phyloP scores from a whole-genome alignment of 2,797 vertebrate genomes.

The Acropternis orthonyx region DNA sequence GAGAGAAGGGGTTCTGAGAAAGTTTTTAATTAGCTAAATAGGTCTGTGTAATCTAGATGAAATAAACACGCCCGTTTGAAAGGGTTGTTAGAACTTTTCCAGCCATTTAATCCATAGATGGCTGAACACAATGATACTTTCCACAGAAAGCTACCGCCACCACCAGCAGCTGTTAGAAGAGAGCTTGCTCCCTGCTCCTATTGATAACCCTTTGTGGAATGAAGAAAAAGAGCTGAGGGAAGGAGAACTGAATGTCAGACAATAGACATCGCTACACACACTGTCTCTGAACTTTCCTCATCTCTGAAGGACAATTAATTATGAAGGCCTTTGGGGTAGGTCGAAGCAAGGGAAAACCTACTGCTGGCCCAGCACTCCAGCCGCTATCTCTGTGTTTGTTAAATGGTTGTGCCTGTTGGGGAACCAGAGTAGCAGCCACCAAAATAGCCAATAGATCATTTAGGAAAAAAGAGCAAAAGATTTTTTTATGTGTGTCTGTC shows the following conservation, averaged over 20 bases:
- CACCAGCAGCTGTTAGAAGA: constrained; percentile 75
- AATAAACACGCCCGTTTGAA: constrained; percentile 73
- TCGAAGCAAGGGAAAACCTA: constrained; percentile 80
- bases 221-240: constrained; percentile 75
- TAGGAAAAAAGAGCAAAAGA: constrained; percentile 81
- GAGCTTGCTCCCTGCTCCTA: constrained; percentile 72
- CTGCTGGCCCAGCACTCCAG: constrained; percentile 69
- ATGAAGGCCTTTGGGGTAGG: constrained; percentile 85
- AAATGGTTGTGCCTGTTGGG: constrained; percentile 80
- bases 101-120: constrained; percentile 70
- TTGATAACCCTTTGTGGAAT: constrained; percentile 81
- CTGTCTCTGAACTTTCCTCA: constrained; percentile 82
- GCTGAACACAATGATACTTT: constrained; percentile 71
- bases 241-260: constrained; percentile 78
- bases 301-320: constrained; percentile 87
- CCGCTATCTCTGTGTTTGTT: constrained; percentile 73
- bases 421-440: constrained; percentile 77
- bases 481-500: constrained; percentile 79
- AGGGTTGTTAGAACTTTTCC: constrained; percentile 74
- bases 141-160: constrained; percentile 67
- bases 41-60: constrained; percentile 66
- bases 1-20: constrained; percentile 53
- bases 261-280: constrained; percentile 78
- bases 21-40: constrained; percentile 68
- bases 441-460: constrained; percentile 77